Evolutionary conservation across 2,888 invertebrate genomes (phyloP).

Genomic region (Meganola albula): DNA sequence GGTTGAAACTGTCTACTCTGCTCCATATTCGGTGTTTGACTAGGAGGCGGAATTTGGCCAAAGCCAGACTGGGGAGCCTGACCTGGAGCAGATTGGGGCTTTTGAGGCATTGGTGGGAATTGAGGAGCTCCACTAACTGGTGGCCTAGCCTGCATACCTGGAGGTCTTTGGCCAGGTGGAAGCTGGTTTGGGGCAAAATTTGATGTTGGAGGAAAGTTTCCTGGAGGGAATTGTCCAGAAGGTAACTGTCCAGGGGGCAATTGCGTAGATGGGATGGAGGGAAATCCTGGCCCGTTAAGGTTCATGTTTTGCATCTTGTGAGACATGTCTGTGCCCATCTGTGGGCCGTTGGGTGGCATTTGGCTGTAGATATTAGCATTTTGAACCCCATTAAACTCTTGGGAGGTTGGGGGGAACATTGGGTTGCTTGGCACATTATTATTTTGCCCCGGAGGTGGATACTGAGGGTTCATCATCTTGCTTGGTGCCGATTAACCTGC

Average conservation of each 20-base stretch:
- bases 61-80: conserved; percentile 27
- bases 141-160: conserved; percentile 30
- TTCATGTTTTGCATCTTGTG: conserved; percentile 71
- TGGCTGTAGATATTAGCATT: conserved; percentile 59
- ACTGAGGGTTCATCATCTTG: conserved; percentile 72
- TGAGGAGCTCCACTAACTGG: conserved; percentile 39
- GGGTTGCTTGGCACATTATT: conserved; percentile 66
- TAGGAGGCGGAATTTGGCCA: conserved; percentile 34
- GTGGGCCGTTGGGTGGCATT: conserved; percentile 39
- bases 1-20: conserved; percentile 30
- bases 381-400: conserved; percentile 62
- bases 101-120: conserved; percentile 37
- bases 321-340: conserved; percentile 47
- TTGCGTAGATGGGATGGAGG: conserved; percentile 53
- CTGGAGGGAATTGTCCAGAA: conserved; percentile 46
- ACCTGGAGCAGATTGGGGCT: conserved; percentile 40
- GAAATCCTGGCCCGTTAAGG: conserved; percentile 54
- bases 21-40: conserved; percentile 25
- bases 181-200: conserved; percentile 40
- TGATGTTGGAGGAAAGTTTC: conserved; percentile 44
- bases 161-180: conserved; percentile 33
- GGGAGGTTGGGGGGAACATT: conserved; percentile 51
- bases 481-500: conserved; percentile 44
- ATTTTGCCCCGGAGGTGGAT: conserved; percentile 65
- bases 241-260: conserved; percentile 50